Percentiles rank a stretch among this genome's conserved stretches.
Conservation (phyloP, 2,113 vertebrate species). For the Motacilla alba region DNA sequence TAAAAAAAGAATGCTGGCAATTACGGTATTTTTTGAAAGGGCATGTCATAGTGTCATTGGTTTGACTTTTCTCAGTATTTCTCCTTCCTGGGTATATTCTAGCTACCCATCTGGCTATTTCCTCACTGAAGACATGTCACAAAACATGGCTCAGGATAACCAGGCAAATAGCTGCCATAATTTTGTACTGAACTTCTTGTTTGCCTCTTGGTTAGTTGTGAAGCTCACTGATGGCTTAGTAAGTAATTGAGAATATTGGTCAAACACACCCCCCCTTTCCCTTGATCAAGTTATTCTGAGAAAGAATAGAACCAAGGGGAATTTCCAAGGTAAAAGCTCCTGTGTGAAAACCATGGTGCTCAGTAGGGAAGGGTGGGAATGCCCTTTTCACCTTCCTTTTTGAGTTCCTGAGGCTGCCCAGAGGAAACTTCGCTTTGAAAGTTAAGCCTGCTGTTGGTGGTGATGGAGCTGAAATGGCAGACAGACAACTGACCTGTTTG, state of each 20-base stretch:
- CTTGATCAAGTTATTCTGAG: background rate
- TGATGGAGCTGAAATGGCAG: constrained; percentile 20
- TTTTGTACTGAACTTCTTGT: background rate
- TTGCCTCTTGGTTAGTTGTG: background rate
- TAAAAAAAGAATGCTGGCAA: background rate
- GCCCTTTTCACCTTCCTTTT: constrained; percentile 42
- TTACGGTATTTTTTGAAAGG: background rate
- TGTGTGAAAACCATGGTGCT: background rate
- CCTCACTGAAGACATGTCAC: background rate
- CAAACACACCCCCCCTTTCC: background rate
- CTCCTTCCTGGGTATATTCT: background rate
- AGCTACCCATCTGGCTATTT: background rate
- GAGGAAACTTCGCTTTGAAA: constrained; percentile 9
- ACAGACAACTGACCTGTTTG: constrained; percentile 20
- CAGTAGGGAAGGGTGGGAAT: background rate
- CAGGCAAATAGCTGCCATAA: background rate
- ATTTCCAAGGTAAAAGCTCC: background rate
- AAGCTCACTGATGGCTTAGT: background rate
- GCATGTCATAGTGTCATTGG: background rate
- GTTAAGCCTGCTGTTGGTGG: background rate
- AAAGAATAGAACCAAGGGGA: background rate
- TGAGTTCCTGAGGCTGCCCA: background rate
- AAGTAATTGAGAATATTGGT: background rate
- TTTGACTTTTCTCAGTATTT: background rate
- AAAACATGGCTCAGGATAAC: background rate